A percentile compares a stretch with the other conserved stretches of the same genome.
phyloP scores from a whole-genome alignment of 2,888 invertebrate genomes.

The Eupeodes luniger region DNA sequence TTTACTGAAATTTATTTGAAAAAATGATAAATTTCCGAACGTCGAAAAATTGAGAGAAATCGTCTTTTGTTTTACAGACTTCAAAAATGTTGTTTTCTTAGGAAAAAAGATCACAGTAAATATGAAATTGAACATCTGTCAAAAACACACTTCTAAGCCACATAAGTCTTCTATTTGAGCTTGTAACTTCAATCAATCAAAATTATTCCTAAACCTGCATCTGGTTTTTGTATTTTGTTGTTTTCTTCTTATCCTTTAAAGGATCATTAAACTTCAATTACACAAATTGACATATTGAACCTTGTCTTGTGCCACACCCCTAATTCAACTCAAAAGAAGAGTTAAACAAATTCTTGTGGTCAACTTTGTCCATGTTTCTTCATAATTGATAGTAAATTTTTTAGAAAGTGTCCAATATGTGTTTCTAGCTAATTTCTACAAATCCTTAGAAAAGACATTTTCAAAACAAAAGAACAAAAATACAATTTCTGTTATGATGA shows the following conservation, averaged over 20 bases:
- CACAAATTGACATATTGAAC: constrained; percentile 64
- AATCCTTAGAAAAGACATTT: constrained; percentile 1
- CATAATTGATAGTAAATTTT: constrained; percentile 1
- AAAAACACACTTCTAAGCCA: constrained; percentile 1
- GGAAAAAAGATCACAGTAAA: too few species aligned
- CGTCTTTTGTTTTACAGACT: too few species aligned
- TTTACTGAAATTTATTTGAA: too few species aligned
- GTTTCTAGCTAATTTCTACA: not conserved
- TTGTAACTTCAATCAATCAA: constrained; percentile 46
- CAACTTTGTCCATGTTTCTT: not conserved
- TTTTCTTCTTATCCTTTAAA: not conserved
- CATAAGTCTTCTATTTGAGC: not conserved
- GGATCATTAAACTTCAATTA: constrained; percentile 65
- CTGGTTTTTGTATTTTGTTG: constrained; percentile 10
- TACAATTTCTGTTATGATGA: constrained; percentile 4
- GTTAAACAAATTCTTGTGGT: constrained; percentile 43
- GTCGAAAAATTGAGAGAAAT: too few species aligned
- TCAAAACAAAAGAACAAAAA: constrained; percentile 9
- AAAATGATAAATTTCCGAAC: too few species aligned
- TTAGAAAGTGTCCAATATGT: constrained; percentile 13
- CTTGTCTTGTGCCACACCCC: not conserved
- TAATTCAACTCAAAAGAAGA: constrained; percentile 7
- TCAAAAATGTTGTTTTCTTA: not conserved
- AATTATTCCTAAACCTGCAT: constrained; percentile 22
- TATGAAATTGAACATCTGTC: constrained; percentile 5